Percentiles rank a stretch among this genome's conserved stretches.
phyloP scores from a whole-genome alignment of 1,140 invertebrate species.

The Aricia agestis region DNA sequence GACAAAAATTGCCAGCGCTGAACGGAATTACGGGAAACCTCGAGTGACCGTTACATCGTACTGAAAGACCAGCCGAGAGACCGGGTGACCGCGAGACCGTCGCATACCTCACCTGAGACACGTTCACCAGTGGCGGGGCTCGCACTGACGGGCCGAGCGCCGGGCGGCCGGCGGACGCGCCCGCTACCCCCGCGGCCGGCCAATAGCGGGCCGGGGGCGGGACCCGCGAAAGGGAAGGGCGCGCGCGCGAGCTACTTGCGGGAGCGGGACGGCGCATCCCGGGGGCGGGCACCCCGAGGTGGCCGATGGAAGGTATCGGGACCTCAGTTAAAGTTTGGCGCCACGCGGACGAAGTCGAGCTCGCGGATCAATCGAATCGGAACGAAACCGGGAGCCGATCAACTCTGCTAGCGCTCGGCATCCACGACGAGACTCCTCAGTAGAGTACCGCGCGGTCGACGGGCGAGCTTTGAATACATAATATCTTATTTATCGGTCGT shows the following conservation, averaged over 20 bases:
- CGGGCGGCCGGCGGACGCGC: conserved; percentile 8
- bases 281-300: conserved; percentile 25
- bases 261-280: conserved; percentile 21
- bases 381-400: background rate
- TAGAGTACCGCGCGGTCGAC: background rate
- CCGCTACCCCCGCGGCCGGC: conserved; percentile 16
- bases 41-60: no score
- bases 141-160: background rate
- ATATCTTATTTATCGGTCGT: background rate
- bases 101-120: background rate
- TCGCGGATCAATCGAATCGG: background rate
- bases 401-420: background rate
- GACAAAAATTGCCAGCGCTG: no score
- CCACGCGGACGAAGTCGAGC: conserved; percentile 11
- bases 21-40: no score
- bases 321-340: conserved; percentile 37
- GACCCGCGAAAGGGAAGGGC: conserved; percentile 23
- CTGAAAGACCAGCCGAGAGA: background rate
- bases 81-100: no score
- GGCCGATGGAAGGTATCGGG: conserved; percentile 24
- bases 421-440: background rate
- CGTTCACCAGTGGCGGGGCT: background rate
- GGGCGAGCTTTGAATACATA: background rate
- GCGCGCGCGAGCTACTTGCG: background rate
- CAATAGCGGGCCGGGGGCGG: conserved; percentile 36